Evolutionary conservation across 2,888 invertebrate genomes (phyloP), one percentile per base, ranked within the genome.

Genomic region (Drosophila meridiana): DNA sequence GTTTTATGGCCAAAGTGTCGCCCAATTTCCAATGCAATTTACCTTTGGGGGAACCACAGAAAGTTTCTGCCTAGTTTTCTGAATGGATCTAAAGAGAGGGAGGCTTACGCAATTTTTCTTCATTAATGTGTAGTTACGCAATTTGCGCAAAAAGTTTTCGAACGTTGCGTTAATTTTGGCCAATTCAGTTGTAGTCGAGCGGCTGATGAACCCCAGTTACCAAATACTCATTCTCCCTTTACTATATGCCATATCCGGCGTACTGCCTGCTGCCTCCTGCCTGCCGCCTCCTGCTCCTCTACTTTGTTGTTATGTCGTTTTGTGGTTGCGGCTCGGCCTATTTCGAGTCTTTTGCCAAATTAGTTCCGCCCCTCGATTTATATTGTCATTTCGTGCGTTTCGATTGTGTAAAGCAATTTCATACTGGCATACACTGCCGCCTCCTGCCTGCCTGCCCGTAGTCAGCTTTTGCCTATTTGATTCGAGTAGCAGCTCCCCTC

Each of bases 361-460:
- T 92, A 92, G 92, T 92, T 92, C 91, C 92, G 92, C 92, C 92
- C 92, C 92, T 92, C 90, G 92, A 92, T 92, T 92, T 92, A 92
- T 92, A 92, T 92, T 91, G 87, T 91, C 90, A 92, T 92, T 92
- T 90, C 86, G 90, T 89, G 83, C 88, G 87, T 89, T 90, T 83
- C 87, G 87, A 89, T 82, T 90, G 90, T 90, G 87, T 80, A 81
- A 75, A 85, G 83, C 84, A 85, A 84, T 83, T 83, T 80, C 76
- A 72, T 62, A 65, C 56, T 56, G 64, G 63, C 61, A 60, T 52
- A 30, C 30, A 32, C n/a, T 42, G 56, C 40, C 13, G 28, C 9
- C 26, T 53, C 36, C 36, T 38, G 38, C 7, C 26, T 53, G 52
- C 36, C 11, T 26, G 26, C 30, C n/a, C 8, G 3, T 28, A 32